Conservation (phyloP, 2,888 invertebrate species). For the Latrodectus elegans region DNA sequence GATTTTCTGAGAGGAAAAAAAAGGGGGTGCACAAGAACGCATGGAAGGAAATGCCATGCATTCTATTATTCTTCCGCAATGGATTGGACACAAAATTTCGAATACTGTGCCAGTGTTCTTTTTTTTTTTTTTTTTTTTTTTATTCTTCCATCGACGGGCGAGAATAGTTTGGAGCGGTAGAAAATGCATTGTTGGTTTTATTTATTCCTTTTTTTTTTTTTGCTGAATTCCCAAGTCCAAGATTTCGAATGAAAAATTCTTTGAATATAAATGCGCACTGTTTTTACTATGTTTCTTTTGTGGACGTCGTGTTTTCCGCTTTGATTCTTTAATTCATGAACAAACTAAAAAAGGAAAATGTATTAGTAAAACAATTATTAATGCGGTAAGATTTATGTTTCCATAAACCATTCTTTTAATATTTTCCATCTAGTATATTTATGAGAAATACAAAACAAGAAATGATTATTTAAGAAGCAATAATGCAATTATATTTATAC, state of each 20-base stretch:
- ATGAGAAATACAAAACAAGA: too few species aligned
- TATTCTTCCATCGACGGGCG: not conserved
- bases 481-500: too few species aligned
- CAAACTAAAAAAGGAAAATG: not conserved
- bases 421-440: too few species aligned
- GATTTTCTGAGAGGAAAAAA: conserved; percentile 9
- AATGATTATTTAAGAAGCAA: too few species aligned
- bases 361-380: too few species aligned
- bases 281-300: too few species aligned
- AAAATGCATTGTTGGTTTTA: not conserved
- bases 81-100: conserved; percentile 2
- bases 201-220: not conserved
- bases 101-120: not conserved
- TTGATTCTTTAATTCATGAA: not conserved
- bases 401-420: too few species aligned
- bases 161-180: not conserved
- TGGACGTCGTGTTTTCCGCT: too few species aligned
- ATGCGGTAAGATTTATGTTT: too few species aligned
- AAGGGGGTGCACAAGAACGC: not conserved
- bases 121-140: not conserved
- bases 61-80: conserved; percentile 16
- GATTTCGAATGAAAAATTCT: not conserved
- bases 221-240: not conserved
- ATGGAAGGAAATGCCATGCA: not conserved
- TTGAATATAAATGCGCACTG: too few species aligned